Evolutionary conservation across 2,888 invertebrate species (phyloP).

Genomic region (Macropis europaea): DNA sequence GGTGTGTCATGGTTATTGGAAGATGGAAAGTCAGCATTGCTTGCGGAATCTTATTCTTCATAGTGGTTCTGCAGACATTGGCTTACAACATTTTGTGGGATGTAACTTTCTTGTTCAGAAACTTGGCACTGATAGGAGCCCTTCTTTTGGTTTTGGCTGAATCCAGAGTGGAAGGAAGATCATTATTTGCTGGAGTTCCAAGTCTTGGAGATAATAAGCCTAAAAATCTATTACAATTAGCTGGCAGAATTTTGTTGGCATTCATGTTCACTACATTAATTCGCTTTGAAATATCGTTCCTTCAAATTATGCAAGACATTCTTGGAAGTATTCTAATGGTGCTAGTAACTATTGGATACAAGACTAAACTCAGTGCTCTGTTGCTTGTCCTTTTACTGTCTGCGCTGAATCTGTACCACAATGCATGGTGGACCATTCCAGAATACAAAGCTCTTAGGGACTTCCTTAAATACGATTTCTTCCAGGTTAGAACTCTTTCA

Average conservation of each 20-base stretch:
- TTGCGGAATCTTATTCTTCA: slow-evolving; percentile 95
- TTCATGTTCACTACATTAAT: slow-evolving; percentile 99
- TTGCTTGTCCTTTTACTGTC: slow-evolving; percentile 94
- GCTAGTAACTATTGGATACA: slow-evolving; percentile 97
- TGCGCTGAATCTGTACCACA: slow-evolving; percentile 96
- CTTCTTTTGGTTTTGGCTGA: slow-evolving; percentile 97
- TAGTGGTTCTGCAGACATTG: slow-evolving; percentile 97
- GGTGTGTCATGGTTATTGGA: slow-evolving; percentile 97
- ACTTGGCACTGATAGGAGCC: slow-evolving; percentile 98
- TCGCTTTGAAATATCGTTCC: slow-evolving; percentile 93
- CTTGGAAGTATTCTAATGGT: slow-evolving; percentile 97
- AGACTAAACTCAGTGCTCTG: slow-evolving; percentile 98
- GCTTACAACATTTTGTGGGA: slow-evolving; percentile 99
- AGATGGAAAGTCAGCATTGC: slow-evolving; percentile 95
- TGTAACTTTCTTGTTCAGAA: slow-evolving; percentile 96
- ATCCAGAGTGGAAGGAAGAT: slow-evolving; percentile 94
- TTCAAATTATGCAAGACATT: slow-evolving; percentile 95
- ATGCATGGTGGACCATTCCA: slow-evolving; percentile 99
- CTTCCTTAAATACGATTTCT: slow-evolving; percentile 99
- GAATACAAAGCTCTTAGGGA: slow-evolving; percentile 97
- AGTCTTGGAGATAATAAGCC: slow-evolving; percentile 96
- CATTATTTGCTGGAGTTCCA: slow-evolving; percentile 97
- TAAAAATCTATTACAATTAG: slow-evolving; percentile 97
- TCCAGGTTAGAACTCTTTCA: slow-evolving; percentile 87
- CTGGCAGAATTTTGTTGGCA: slow-evolving; percentile 96